Evolutionary conservation across 2,113 vertebrate species (phyloP), one percentile per base, ranked within the genome.

Genomic region (Melanostigma gelatinosum): DNA sequence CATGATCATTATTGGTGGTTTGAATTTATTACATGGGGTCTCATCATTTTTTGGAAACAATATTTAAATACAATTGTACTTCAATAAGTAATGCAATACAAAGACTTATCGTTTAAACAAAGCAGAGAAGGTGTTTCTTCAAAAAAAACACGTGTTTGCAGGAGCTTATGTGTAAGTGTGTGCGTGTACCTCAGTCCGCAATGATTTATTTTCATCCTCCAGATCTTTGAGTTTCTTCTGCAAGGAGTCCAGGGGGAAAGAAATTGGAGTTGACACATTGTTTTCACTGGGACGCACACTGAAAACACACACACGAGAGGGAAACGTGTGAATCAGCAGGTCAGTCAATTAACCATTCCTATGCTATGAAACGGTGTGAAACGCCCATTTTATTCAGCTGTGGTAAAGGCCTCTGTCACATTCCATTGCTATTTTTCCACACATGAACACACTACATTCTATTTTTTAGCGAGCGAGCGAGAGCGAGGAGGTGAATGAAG

Each of bases 181-280:
- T 24, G 2, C 13, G 57, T 52, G 6, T 22, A 99, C 98, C 97
- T 97, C 97, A 9, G 96, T 97, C 77, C 98, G 96, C 64, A 99
- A 94, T 0, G 96, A 96, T 46, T 97, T 96, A 5, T 99, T 99
- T 89, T 99, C 98, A 76, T 98, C 98, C 85, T 99, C 98, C 9
- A 99, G 95, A 86, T 99, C 98, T 93, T 99, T 97, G 54, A 99
- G 96, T 87, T 99, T 99, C 95, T 97, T 99, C 77, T 99, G 98
- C 81, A 99, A 94, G 3, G 97, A 98, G 85, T 99, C 98, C 94
- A 99, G 83, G 36, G 98, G 98, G 86, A 99, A 98, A 91, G 95
- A 96, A 70, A 91, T 96, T 89, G 98, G 97, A 66, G 96, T 93
- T 0, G 96, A 96, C 79, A 95, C 94, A 3, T 91, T 95, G 0